Percentiles rank a stretch among this genome's conserved stretches.
These are phyloP conservation scores for Channa striata DNA, from an alignment of 2,797 vertebrate genomes.

Conservation along the genomic window DNA sequence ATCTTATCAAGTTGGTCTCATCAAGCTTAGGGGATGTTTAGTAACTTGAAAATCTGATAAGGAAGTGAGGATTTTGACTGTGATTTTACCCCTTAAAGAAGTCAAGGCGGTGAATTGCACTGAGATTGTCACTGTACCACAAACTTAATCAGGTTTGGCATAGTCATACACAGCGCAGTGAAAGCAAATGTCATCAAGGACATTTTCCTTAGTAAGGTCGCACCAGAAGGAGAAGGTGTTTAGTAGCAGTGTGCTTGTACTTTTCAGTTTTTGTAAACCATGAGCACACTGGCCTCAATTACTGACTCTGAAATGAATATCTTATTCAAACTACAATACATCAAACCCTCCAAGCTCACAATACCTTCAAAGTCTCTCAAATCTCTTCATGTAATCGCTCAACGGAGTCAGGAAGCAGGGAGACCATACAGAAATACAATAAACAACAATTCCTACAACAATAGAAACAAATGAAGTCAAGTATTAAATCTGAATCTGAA, in stretches of 20 bases:
- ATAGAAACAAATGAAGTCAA: not conserved
- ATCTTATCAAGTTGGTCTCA: slow-evolving; percentile 42
- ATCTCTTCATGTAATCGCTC: slow-evolving; percentile 16
- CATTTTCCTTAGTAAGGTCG: slow-evolving; percentile 29
- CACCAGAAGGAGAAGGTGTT: slow-evolving; percentile 8
- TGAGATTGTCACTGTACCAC: slow-evolving; percentile 49
- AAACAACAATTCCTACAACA: slow-evolving; percentile 5
- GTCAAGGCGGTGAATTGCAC: slow-evolving; percentile 66
- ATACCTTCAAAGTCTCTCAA: slow-evolving; percentile 25
- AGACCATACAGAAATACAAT: slow-evolving; percentile 17
- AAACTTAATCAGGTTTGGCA: slow-evolving; percentile 63
- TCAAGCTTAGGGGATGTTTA: slow-evolving; percentile 55
- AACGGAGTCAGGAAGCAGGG: slow-evolving; percentile 16
- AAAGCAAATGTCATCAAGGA: slow-evolving; percentile 43
- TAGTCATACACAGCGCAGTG: slow-evolving; percentile 30
- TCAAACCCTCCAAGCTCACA: slow-evolving; percentile 1
- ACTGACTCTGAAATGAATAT: not conserved
- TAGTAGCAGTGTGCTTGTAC: not conserved
- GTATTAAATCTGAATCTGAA: not conserved
- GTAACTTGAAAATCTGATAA: slow-evolving; percentile 61
- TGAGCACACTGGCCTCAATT: not conserved
- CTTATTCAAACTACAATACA: slow-evolving; percentile 12
- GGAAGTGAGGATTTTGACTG: slow-evolving; percentile 60
- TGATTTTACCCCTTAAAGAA: slow-evolving; percentile 55
- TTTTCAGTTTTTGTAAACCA: not conserved